These are phyloP conservation scores for Agrotis puta DNA, from an alignment of 2,888 invertebrate species.

Conservation along the genomic window DNA sequence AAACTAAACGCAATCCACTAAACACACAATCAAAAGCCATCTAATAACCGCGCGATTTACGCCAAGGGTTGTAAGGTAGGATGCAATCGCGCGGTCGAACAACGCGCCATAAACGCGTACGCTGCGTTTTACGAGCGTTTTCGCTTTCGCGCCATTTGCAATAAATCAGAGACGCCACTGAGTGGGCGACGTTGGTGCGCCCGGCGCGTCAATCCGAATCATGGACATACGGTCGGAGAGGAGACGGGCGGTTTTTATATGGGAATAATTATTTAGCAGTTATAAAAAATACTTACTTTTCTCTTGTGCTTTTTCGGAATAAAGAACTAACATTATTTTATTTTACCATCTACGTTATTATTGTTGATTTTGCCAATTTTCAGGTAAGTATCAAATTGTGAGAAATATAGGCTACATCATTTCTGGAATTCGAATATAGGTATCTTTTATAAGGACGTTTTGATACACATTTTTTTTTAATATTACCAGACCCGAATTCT, in stretches of 20 bases:
- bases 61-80: conserved; percentile 77
- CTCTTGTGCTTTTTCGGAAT: too few species aligned
- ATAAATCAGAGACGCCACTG: conserved; percentile 87
- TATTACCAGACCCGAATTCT: too few species aligned
- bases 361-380: not conserved
- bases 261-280: not conserved
- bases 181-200: conserved; percentile 83
- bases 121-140: conserved; percentile 88
- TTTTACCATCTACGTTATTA: not conserved
- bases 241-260: conserved; percentile 69
- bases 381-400: not conserved
- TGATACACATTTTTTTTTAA: too few species aligned
- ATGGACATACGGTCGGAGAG: conserved; percentile 70
- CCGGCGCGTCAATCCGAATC: conserved; percentile 77
- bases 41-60: conserved; percentile 76
- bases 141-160: conserved; percentile 90
- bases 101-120: conserved; percentile 84
- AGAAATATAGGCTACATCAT: not conserved
- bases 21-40: conserved; percentile 75
- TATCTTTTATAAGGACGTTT: too few species aligned
- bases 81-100: conserved; percentile 83
- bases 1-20: conserved; percentile 46
- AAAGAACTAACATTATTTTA: not conserved
- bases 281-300: not conserved
- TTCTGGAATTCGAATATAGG: not conserved